Evolutionary conservation across 2,113 vertebrate species (phyloP).

Genomic region (Ammodytes dubius): DNA sequence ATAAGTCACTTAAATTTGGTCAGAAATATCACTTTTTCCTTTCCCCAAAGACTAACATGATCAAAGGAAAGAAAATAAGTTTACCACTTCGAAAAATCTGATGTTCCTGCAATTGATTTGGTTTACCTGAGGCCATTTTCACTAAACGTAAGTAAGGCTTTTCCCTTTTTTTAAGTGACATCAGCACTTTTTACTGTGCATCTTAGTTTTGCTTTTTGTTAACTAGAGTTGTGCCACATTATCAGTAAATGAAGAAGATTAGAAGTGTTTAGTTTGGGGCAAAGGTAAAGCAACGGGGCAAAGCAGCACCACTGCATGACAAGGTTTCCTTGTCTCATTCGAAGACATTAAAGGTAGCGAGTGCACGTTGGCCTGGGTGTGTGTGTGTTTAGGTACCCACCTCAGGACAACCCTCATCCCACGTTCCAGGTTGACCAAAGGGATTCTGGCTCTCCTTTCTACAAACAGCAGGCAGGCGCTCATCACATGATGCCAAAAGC

Average conservation of each 20-base stretch:
- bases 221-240: background rate
- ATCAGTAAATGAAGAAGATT: background rate
- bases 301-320: background rate
- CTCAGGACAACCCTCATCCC: slow-evolving; percentile 87
- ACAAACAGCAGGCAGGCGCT: slow-evolving; percentile 87
- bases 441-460: slow-evolving; percentile 81
- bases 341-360: background rate
- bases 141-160: background rate
- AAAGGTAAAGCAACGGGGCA: background rate
- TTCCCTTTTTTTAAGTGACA: background rate
- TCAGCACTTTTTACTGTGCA: background rate
- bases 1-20: background rate
- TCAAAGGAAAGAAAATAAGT: background rate
- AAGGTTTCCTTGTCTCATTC: background rate
- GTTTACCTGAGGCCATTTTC: background rate
- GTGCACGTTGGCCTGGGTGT: background rate
- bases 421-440: slow-evolving; percentile 22
- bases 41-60: background rate
- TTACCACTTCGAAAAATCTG: background rate
- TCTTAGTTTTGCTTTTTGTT: too few species aligned
- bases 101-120: background rate
- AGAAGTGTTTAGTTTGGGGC: background rate
- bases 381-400: slow-evolving; percentile 75
- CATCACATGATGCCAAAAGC: slow-evolving; percentile 88
- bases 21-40: background rate